Percentiles rank a stretch among this genome's conserved stretches.
Conservation (phyloP, 2,113 vertebrate species). For the Marmota flaviventris region DNA sequence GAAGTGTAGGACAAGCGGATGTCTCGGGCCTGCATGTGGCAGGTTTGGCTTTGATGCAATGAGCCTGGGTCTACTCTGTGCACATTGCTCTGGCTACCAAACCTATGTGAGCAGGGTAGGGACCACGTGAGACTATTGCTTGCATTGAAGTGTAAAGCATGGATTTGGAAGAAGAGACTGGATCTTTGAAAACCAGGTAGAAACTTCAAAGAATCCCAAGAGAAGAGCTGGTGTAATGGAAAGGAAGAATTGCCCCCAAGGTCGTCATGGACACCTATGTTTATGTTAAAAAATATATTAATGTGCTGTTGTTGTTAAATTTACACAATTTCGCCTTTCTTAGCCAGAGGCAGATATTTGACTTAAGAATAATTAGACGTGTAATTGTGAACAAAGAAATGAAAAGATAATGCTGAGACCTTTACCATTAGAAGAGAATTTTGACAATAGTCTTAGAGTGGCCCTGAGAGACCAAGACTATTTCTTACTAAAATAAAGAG, state of each 20-base stretch:
- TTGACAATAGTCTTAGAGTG: neutral
- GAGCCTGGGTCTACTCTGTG: neutral
- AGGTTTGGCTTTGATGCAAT: neutral
- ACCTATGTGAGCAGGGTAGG: neutral
- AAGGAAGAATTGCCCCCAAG: neutral
- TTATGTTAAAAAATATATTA: neutral
- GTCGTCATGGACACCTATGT: neutral
- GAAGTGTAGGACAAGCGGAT: neutral
- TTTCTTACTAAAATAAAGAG: neutral
- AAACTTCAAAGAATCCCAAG: neutral
- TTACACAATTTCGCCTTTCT: no score
- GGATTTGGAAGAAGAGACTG: neutral
- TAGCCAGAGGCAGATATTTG: neutral
- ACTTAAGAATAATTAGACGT: slow-evolving; percentile 3
- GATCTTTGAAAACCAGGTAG: neutral
- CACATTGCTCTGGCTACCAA: neutral
- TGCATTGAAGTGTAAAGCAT: neutral
- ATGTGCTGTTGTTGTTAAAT: neutral
- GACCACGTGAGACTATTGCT: neutral
- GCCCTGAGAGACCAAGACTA: neutral
- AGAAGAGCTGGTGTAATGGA: neutral
- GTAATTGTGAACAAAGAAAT: neutral
- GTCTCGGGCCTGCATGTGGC: neutral
- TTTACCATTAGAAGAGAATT: neutral
- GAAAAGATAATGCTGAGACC: neutral